Conservation (phyloP, 1,140 invertebrate species). For the Sycophaga agraensis region DNA sequence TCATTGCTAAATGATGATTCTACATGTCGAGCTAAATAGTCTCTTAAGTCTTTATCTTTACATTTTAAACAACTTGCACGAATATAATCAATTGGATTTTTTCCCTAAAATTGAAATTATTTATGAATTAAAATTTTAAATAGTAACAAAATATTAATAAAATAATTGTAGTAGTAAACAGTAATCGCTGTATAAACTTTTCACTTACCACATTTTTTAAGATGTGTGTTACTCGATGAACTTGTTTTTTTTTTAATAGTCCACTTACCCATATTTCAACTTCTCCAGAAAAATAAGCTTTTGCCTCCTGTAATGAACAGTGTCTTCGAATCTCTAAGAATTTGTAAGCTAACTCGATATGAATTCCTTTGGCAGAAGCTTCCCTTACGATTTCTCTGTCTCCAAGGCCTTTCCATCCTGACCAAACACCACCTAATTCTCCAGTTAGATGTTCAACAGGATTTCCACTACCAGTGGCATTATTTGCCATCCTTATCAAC, state of each 20-base stretch:
- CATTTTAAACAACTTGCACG: constrained; percentile 59
- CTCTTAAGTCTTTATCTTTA: constrained; percentile 56
- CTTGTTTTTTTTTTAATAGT: constrained; percentile 63
- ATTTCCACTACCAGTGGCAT: constrained; percentile 34
- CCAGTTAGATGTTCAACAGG: constrained; percentile 45
- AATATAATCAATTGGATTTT: constrained; percentile 62
- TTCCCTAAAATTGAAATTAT: constrained; percentile 41
- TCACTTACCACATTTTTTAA: constrained; percentile 59
- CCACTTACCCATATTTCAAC: constrained; percentile 65
- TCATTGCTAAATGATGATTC: constrained; percentile 54
- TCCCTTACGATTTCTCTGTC: constrained; percentile 66
- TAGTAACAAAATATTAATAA: neutral
- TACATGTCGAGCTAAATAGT: constrained; percentile 64
- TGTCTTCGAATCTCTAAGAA: constrained; percentile 61
- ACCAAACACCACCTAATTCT: constrained; percentile 52
- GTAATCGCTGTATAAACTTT: neutral
- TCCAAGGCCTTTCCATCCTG: constrained; percentile 61
- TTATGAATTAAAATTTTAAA: neutral
- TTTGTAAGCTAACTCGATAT: constrained; percentile 62
- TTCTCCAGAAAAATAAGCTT: constrained; percentile 56
- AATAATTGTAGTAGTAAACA: neutral
- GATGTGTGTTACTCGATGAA: constrained; percentile 66
- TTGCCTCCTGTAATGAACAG: constrained; percentile 57
- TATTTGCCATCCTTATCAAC: constrained; percentile 31
- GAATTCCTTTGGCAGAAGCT: constrained; percentile 66